phyloP scores from a whole-genome alignment of 2,113 vertebrate genomes.

The Oryzias curvinotus region DNA sequence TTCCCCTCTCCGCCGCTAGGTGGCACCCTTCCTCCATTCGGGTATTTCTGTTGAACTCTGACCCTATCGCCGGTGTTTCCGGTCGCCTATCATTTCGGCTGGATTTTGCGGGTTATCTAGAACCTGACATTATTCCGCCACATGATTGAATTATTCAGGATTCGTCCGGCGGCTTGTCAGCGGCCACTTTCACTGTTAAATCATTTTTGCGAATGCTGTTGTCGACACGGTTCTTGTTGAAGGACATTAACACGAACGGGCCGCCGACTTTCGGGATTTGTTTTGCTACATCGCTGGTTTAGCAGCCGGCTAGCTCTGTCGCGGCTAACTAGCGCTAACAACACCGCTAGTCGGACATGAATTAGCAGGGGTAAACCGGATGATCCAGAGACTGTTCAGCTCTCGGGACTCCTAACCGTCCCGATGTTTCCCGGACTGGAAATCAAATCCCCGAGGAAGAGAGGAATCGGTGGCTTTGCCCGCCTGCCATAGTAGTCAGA shows the following conservation, averaged over 20 bases:
- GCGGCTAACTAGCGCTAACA: slow-evolving; percentile 1
- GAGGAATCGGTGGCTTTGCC: slow-evolving; percentile 10
- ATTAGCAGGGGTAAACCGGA: slow-evolving; percentile 5
- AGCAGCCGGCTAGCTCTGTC: slow-evolving; percentile 10
- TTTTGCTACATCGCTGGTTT: slow-evolving; percentile 56
- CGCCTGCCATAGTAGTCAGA: slow-evolving; percentile 15
- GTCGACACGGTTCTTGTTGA: neutral
- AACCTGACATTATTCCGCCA: slow-evolving; percentile 23
- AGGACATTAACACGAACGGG: slow-evolving; percentile 5
- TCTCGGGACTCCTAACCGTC: neutral
- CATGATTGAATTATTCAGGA: neutral
- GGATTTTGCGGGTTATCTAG: slow-evolving; percentile 12
- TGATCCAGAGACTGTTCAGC: neutral
- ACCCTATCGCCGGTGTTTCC: slow-evolving; percentile 7
- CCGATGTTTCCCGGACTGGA: slow-evolving; percentile 34
- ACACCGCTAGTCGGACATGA: slow-evolving; percentile 12
- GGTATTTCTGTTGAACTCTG: slow-evolving; percentile 34
- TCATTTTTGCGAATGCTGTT: neutral
- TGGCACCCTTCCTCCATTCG: slow-evolving; percentile 17
- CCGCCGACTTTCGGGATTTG: slow-evolving; percentile 29
- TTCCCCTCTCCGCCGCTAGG: too few relatives aligned
- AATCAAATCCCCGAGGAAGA: slow-evolving; percentile 1
- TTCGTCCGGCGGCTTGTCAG: neutral
- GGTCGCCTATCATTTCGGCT: slow-evolving; percentile 16
- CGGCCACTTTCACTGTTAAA: neutral